A percentile compares a stretch with the other conserved stretches of the same genome.
These are phyloP conservation scores for Baryphthengus martii DNA, from an alignment of 2,113 vertebrate species.

Conservation along the genomic window DNA sequence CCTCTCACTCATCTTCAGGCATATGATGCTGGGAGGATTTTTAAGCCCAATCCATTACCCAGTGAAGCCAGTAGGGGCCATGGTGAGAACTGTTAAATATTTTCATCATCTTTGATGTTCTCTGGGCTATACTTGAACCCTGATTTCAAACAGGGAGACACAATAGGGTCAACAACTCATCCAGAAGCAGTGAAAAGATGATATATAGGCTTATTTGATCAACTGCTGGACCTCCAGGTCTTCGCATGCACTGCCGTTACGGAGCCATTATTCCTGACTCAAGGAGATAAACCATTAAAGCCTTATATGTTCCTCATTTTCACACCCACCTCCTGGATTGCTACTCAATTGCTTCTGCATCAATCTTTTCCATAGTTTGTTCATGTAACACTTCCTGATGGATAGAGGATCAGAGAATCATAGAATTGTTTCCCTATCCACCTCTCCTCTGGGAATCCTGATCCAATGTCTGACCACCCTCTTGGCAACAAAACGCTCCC, in stretches of 20 bases:
- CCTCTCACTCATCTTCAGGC: background rate
- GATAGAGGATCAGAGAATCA: background rate
- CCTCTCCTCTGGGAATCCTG: background rate
- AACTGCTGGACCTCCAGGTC: background rate
- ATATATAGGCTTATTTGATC: background rate
- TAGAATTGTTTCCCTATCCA: too few relatives aligned
- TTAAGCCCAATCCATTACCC: background rate
- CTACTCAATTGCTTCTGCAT: background rate
- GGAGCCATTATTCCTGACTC: background rate
- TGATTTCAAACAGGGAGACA: background rate
- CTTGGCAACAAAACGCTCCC: background rate
- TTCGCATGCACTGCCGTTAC: background rate
- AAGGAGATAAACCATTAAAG: background rate
- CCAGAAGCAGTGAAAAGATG: background rate
- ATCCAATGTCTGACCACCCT: background rate
- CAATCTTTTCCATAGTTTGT: background rate
- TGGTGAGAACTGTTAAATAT: background rate
- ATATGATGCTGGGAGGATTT: background rate
- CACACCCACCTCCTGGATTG: background rate
- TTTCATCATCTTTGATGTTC: background rate
- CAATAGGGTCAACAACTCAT: background rate
- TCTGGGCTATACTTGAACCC: background rate
- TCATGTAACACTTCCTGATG: too few relatives aligned
- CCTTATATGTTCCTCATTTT: background rate
- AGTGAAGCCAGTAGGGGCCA: background rate